A percentile compares a stretch with the other conserved stretches of the same genome.
These are phyloP conservation scores for Orussus abietinus DNA, from an alignment of 1,140 invertebrate genomes.

Conservation along the genomic window DNA sequence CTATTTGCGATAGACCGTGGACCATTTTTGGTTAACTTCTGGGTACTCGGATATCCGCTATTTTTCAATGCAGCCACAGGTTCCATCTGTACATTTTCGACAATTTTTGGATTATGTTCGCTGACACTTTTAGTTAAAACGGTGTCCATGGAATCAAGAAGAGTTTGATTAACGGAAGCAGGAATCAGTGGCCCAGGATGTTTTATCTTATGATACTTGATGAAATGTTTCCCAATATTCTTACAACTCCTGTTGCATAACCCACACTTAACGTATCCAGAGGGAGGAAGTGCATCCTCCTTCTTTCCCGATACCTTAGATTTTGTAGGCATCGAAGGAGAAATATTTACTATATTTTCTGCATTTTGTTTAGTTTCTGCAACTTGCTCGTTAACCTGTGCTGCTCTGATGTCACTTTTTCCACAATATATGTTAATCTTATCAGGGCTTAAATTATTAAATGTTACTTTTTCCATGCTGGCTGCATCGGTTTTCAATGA, in stretches of 20 bases:
- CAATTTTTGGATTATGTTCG: slow-evolving; percentile 21
- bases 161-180: slow-evolving; percentile 6
- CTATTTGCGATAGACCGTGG: slow-evolving; percentile 2
- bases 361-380: slow-evolving; percentile 11
- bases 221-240: slow-evolving; percentile 36
- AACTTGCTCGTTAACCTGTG: neutral
- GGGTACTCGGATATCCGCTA: neutral
- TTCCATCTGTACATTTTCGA: slow-evolving; percentile 10
- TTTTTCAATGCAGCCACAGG: slow-evolving; percentile 3
- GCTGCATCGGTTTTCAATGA: neutral
- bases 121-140: slow-evolving; percentile 5
- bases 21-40: slow-evolving; percentile 4
- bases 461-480: slow-evolving; percentile 10
- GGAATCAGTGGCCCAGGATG: slow-evolving; percentile 19
- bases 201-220: slow-evolving; percentile 43
- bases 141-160: slow-evolving; percentile 16
- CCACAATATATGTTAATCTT: neutral
- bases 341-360: neutral
- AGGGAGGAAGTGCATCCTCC: neutral
- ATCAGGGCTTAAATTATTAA: slow-evolving; percentile 9
- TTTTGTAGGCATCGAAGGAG: too few species aligned
- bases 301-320: neutral
- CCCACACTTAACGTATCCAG: slow-evolving; percentile 23
- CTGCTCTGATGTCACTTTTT: slow-evolving; percentile 4
- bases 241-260: slow-evolving; percentile 35